Conservation (phyloP, 2,797 vertebrate species). For the Gambusia yucatana region DNA sequence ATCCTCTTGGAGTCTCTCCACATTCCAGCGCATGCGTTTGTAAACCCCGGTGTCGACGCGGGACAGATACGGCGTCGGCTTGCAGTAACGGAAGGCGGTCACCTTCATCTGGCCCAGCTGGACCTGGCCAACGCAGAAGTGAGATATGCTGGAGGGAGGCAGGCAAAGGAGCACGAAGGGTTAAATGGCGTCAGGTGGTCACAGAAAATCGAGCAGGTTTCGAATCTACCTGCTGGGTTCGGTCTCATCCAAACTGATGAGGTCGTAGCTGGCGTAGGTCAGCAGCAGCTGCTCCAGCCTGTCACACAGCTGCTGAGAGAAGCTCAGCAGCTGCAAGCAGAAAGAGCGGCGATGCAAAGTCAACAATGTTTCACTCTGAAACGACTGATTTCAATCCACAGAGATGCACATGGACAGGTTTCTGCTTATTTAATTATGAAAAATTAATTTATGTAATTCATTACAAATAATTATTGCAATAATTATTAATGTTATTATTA, state of each 20-base stretch:
- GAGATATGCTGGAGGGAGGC: conserved; percentile 76
- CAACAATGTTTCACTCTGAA: conserved; percentile 3
- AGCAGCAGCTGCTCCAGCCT: conserved; percentile 84
- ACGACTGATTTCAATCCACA: background rate
- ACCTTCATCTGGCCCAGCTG: conserved; percentile 74
- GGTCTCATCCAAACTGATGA: conserved; percentile 81
- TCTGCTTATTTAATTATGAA: too few relatives aligned
- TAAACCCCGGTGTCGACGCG: conserved; percentile 68
- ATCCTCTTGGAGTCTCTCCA: conserved; percentile 57
- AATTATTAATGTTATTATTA: too few relatives aligned
- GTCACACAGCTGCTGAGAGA: conserved; percentile 85
- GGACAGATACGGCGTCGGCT: conserved; percentile 76
- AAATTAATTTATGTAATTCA: too few relatives aligned
- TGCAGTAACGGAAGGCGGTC: conserved; percentile 82
- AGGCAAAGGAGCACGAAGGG: background rate
- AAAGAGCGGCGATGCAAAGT: background rate
- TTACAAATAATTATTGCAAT: too few relatives aligned
- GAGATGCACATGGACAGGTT: background rate
- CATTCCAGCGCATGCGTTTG: conserved; percentile 91
- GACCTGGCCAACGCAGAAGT: conserved; percentile 84
- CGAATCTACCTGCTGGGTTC: conserved; percentile 79
- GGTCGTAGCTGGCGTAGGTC: conserved; percentile 73
- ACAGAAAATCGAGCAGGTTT: background rate
- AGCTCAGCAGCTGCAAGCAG: conserved; percentile 77
- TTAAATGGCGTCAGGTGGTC: background rate